Evolutionary conservation across 2,797 vertebrate species (phyloP).

Genomic region (Gobio occitaniae): DNA sequence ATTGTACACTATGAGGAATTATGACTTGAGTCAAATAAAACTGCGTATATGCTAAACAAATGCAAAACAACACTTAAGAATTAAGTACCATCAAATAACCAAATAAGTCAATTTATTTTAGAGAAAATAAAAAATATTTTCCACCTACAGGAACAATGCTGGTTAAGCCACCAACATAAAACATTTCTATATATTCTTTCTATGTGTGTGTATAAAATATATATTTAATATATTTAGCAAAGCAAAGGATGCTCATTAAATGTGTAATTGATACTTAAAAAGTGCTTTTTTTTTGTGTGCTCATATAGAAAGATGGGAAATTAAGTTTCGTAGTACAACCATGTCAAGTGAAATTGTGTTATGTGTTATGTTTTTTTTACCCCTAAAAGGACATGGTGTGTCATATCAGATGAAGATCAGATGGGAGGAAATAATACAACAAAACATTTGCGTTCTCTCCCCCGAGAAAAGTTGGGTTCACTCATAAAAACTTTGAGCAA

Average conservation of each 20-base stretch:
- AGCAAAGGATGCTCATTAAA: neutral
- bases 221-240: no score
- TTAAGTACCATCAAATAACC: neutral
- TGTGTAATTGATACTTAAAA: neutral
- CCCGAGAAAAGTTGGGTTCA: no score
- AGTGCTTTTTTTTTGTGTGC: neutral
- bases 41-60: neutral
- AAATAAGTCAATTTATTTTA: neutral
- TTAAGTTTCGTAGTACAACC: neutral
- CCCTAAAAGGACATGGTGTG: no score
- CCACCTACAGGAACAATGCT: neutral
- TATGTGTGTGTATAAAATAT: no score
- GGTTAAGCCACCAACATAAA: neutral
- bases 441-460: no score
- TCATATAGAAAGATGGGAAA: neutral
- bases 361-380: no score
- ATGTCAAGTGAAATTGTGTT: no score
- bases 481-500: no score
- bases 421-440: no score
- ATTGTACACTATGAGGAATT: neutral
- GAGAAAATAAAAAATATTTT: no score
- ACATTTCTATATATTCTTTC: no score
- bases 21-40: neutral
- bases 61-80: neutral
- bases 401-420: no score